phyloP scores from a whole-genome alignment of 2,797 vertebrate genomes.

The Danio tinwini region DNA sequence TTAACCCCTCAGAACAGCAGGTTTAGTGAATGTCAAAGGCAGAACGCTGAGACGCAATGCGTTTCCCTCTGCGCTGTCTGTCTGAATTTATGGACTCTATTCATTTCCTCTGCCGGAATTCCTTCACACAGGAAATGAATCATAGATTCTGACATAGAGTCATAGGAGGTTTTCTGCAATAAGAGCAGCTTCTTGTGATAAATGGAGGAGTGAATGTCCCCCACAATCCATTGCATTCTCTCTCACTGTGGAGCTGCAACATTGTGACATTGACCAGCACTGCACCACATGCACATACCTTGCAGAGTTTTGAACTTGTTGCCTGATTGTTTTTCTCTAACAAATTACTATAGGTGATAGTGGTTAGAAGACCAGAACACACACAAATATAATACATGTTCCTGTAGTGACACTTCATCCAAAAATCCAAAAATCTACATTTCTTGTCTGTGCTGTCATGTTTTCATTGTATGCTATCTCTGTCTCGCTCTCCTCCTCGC shows the following conservation, averaged over 20 bases:
- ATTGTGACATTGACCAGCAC: not conserved
- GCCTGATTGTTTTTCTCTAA: not conserved
- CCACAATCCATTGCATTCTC: slow-evolving; percentile 72
- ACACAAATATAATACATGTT: not conserved
- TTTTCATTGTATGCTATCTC: slow-evolving; percentile 58
- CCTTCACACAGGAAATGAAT: slow-evolving; percentile 78
- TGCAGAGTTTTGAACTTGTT: not conserved
- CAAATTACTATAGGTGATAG: not conserved
- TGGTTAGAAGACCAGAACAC: not conserved
- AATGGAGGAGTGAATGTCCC: slow-evolving; percentile 74
- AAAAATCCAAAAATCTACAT: not conserved
- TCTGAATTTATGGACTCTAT: slow-evolving; percentile 79
- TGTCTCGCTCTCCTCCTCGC: slow-evolving; percentile 57
- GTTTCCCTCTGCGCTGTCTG: slow-evolving; percentile 69
- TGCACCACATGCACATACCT: not conserved
- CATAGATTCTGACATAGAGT: slow-evolving; percentile 75
- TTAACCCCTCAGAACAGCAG: slow-evolving; percentile 29
- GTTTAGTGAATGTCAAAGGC: slow-evolving; percentile 27
- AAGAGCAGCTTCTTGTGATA: slow-evolving; percentile 70
- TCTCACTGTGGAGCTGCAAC: slow-evolving; percentile 57
- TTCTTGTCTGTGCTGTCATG: slow-evolving; percentile 62
- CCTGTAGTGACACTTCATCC: not conserved
- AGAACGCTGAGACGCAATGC: slow-evolving; percentile 16
- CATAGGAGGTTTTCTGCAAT: slow-evolving; percentile 75
- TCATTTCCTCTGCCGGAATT: slow-evolving; percentile 78